Evolutionary conservation across 2,113 vertebrate genomes (phyloP), one percentile per base, ranked within the genome.

Genomic region (Larimichthys polyactis): DNA sequence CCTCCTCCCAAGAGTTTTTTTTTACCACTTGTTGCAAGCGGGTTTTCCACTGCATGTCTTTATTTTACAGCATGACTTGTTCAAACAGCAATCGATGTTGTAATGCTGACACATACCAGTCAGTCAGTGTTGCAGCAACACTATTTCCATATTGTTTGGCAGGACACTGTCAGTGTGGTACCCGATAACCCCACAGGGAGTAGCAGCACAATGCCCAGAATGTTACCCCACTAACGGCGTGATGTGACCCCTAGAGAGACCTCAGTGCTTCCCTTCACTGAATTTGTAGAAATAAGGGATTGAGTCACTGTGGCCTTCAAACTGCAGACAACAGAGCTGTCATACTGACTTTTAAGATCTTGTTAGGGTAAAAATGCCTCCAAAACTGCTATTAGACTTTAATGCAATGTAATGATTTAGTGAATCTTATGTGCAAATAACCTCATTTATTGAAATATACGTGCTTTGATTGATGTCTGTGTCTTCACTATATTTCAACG

Each of bases 151-250:
- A 63, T 11, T 52, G 43, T 17, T 58, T 73, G 66, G 57, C 72
- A 20, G 58, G 57, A 63, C 69, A 46, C 43, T 64, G 58, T 74
- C 70, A 65, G 32, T 71, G n/a, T 75, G 72, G 75, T 55, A 62
- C 63, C 49, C 71, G 62, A 83, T 67, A 73, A 58, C 70, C 75
- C 71, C 80, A 62, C 22, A 77, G 81, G 78, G 68, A 79, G 63
- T 54, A 29, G 29, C 49, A 44, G 49, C 2, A 19, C 40, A 7
- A 65, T 59, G 44, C 10, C 11, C 51, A 55, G 20, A 79, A 86
- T 84, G 48, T 16, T 52, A 59, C 52, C 43, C 54, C 32, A 44
- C 29, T 22, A 60, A 46, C 27, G 27, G 65, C 48, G 46, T 71
- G 52, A 79, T 75, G 44, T 44, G 67, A 62, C 71, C 44, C 55